Conservation (phyloP, 1,140 invertebrate genomes). For the Ganaspis sp. region DNA sequence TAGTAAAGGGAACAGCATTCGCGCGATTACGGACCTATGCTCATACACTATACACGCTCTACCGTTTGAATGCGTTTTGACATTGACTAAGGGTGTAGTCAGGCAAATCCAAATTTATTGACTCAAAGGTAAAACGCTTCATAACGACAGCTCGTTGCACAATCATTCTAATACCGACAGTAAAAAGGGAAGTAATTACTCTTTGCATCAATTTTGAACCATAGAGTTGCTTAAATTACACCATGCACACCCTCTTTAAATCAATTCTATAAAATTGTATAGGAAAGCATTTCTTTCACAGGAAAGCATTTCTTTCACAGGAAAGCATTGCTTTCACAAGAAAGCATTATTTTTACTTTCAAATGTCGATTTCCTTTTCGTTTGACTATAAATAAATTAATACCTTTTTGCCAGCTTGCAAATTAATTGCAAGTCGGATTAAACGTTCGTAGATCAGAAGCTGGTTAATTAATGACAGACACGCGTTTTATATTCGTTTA, state of each 20-base stretch:
- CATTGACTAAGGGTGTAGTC: constrained; percentile 18
- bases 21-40: constrained; percentile 51
- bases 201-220: background rate
- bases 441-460: constrained; percentile 55
- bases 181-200: background rate
- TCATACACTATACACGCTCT: background rate
- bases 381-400: too few relatives aligned
- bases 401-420: too few relatives aligned
- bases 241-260: too few relatives aligned
- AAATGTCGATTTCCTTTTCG: too few relatives aligned
- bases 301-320: too few relatives aligned
- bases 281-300: too few relatives aligned
- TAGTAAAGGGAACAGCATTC: constrained; percentile 60
- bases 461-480: constrained; percentile 69
- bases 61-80: background rate
- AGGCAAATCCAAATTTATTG: constrained; percentile 44
- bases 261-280: too few relatives aligned
- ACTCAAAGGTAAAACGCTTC: constrained; percentile 9
- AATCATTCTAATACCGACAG: background rate
- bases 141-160: background rate
- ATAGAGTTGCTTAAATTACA: too few relatives aligned
- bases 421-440: background rate
- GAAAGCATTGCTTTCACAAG: too few relatives aligned
- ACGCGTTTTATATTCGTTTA: constrained; percentile 67
- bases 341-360: too few relatives aligned